Conservation (phyloP, 2,113 vertebrate species). For the Bos javanicus region DNA sequence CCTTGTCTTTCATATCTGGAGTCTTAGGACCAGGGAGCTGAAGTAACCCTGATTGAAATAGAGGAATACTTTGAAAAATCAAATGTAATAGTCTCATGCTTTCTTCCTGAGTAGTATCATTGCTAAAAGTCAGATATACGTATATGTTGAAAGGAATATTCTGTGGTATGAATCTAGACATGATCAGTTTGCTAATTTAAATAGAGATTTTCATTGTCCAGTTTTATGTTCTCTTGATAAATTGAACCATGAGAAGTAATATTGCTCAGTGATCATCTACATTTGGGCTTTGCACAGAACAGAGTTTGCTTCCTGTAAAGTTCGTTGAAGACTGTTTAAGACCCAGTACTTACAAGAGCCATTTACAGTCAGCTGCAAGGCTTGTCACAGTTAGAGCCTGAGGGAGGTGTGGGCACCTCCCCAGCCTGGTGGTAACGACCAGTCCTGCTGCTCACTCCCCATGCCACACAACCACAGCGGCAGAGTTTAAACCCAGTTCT, state of each 20-base stretch:
- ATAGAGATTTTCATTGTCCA: background rate
- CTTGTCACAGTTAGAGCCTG: background rate
- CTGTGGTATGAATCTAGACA: background rate
- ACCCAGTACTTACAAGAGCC: background rate
- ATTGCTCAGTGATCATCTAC: background rate
- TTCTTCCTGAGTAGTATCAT: background rate
- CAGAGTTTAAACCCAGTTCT: background rate
- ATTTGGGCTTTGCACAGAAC: background rate
- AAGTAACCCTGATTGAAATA: background rate
- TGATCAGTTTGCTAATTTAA: slow-evolving; percentile 5
- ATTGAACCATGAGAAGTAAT: background rate
- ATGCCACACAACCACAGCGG: background rate
- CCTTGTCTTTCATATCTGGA: background rate
- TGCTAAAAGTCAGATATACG: background rate
- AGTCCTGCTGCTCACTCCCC: background rate
- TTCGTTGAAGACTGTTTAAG: background rate
- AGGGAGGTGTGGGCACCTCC: background rate
- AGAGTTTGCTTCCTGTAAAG: background rate
- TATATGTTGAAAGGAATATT: background rate
- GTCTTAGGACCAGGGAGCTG: background rate
- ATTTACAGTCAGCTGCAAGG: background rate
- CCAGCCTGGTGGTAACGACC: background rate
- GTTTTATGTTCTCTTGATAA: background rate
- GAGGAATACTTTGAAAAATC: background rate
- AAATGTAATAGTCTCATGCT: background rate